phyloP scores from a whole-genome alignment of 2,797 vertebrate species.

The Garrulus glandarius region DNA sequence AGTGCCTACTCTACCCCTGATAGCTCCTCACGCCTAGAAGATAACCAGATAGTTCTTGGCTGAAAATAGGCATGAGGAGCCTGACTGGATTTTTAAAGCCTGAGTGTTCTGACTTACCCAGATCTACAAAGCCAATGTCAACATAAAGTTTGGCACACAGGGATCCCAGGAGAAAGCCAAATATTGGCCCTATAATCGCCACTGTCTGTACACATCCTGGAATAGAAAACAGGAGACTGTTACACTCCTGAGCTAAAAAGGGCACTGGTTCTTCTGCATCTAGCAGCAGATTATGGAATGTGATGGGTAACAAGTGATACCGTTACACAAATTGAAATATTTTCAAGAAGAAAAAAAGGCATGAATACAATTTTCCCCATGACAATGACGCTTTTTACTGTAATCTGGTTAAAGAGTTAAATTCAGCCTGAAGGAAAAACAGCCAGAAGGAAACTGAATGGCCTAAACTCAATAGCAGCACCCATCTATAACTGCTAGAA shows the following conservation, averaged over 20 bases:
- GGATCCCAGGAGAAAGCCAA: conserved; percentile 92
- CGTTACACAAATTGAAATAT: neutral
- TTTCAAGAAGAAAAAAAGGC: neutral
- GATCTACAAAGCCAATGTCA: conserved; percentile 89
- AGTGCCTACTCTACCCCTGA: neutral
- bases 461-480: neutral
- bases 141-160: conserved; percentile 94
- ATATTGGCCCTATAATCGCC: conserved; percentile 93
- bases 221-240: neutral
- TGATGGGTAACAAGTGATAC: neutral
- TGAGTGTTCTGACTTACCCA: conserved; percentile 80
- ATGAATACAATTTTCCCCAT: neutral
- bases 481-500: neutral
- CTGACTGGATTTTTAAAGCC: neutral
- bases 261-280: neutral
- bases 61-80: neutral
- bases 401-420: neutral
- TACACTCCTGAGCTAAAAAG: neutral
- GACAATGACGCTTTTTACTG: accelerated
- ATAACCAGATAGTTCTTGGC: neutral
- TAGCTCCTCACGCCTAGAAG: neutral
- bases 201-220: conserved; percentile 91
- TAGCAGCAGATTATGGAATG: neutral
- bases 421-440: neutral
- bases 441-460: neutral